Evolutionary conservation across 2,113 vertebrate genomes (phyloP).

Genomic region (Nothobranchius kuhntae): DNA sequence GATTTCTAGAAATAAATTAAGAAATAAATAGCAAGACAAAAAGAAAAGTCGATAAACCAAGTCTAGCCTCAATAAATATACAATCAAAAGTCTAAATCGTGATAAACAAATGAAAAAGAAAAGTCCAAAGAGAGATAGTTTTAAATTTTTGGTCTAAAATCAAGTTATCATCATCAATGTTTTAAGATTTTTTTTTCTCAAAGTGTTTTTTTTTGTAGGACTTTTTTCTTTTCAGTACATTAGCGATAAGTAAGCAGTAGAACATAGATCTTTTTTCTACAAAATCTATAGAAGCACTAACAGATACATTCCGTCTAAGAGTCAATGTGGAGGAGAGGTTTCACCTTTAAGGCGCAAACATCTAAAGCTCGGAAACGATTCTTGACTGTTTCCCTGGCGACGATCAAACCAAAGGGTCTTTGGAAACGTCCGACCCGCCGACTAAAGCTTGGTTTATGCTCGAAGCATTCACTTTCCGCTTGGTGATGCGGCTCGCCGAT

Average conservation of each 20-base stretch:
- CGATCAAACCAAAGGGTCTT: conserved; percentile 73
- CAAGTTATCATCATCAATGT: conserved; percentile 83
- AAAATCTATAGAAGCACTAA: conserved; percentile 88
- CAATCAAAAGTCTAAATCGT: conserved; percentile 77
- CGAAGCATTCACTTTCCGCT: too few relatives aligned
- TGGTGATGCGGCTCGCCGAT: too few relatives aligned
- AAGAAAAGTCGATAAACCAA: conserved; percentile 51
- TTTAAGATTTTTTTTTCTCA: conserved; percentile 78
- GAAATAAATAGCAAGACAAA: conserved; percentile 68
- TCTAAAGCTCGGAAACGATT: conserved; percentile 66
- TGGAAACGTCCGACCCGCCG: conserved; percentile 47
- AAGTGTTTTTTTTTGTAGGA: conserved; percentile 69
- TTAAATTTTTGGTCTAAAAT: conserved; percentile 91
- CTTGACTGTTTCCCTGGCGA: conserved; percentile 52
- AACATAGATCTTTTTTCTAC: conserved; percentile 86
- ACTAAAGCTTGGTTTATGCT: too few relatives aligned
- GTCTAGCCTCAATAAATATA: conserved; percentile 77
- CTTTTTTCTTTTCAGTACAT: conserved; percentile 80
- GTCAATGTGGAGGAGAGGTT: conserved; percentile 74
- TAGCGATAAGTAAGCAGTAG: conserved; percentile 85
- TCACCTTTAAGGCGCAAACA: conserved; percentile 62
- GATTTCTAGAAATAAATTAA: conserved; percentile 70
- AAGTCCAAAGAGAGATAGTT: conserved; percentile 80
- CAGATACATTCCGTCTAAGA: conserved; percentile 86
- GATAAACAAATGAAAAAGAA: conserved; percentile 48